These are phyloP conservation scores for Dasypogon diadema DNA, from an alignment of 2,888 invertebrate species.

Conservation along the genomic window DNA sequence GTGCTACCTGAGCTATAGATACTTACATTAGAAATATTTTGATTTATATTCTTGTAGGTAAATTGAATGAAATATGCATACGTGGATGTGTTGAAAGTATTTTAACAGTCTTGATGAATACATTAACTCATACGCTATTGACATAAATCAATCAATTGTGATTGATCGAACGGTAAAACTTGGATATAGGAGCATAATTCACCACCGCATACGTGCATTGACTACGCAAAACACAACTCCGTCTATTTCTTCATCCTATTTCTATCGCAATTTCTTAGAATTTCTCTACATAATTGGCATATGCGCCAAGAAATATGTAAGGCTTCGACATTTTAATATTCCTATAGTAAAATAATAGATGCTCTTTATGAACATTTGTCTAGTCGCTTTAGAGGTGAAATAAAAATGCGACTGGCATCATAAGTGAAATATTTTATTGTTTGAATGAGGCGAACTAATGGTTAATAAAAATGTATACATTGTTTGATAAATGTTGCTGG, in stretches of 20 bases:
- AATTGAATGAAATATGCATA: conserved; percentile 40
- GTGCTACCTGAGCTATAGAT: too few relatives aligned
- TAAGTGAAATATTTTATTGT: too few relatives aligned
- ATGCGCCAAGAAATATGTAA: too few relatives aligned
- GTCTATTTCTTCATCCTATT: conserved; percentile 4
- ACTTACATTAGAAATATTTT: conserved; percentile 1
- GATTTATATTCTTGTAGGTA: conserved; percentile 34
- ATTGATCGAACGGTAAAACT: conserved; percentile 45
- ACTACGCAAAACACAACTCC: conserved; percentile 17
- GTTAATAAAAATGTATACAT: too few relatives aligned
- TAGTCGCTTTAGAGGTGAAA: too few relatives aligned
- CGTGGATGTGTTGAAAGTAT: conserved; percentile 35
- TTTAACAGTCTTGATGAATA: conserved; percentile 37
- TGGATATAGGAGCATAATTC: conserved; percentile 21
- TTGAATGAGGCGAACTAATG: too few relatives aligned
- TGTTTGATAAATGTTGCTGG: too few relatives aligned
- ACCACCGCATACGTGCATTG: conserved; percentile 42
- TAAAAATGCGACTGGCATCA: too few relatives aligned
- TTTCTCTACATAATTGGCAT: background rate
- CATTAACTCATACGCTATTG: background rate
- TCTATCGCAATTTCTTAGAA: conserved; percentile 39
- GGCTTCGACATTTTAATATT: too few relatives aligned
- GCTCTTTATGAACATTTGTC: too few relatives aligned
- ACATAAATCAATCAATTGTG: conserved; percentile 46
- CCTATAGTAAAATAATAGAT: too few relatives aligned